Evolutionary conservation across 2,888 invertebrate genomes (phyloP).

Genomic region (Lasius fuliginosus): DNA sequence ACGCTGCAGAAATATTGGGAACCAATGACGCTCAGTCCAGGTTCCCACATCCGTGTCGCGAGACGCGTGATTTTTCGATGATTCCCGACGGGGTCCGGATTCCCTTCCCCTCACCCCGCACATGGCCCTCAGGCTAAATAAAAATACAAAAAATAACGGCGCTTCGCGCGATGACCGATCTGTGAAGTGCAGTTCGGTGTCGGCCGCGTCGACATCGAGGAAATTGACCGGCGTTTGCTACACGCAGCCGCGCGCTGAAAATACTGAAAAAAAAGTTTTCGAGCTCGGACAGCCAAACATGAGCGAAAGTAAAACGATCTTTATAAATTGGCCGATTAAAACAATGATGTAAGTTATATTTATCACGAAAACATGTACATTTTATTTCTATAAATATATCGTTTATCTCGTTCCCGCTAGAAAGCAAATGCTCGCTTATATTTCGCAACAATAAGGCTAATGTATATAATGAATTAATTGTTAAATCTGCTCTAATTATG

Average conservation of each 20-base stretch:
- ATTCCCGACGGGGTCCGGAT: conserved; percentile 64
- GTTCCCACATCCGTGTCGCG: conserved; percentile 39
- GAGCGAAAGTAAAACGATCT: conserved; percentile 51
- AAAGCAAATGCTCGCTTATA: background rate
- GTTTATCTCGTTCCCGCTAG: background rate
- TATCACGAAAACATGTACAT: background rate
- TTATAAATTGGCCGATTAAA: conserved; percentile 51
- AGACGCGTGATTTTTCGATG: conserved; percentile 66
- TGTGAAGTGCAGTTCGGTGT: conserved; percentile 80
- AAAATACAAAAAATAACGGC: conserved; percentile 60
- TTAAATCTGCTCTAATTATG: background rate
- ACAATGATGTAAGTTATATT: conserved; percentile 36
- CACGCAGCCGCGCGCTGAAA: conserved; percentile 62
- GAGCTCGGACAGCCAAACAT: conserved; percentile 31
- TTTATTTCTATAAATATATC: conserved; percentile 37
- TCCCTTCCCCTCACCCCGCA: background rate
- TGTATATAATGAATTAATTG: background rate
- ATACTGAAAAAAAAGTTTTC: conserved; percentile 45
- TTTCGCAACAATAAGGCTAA: background rate
- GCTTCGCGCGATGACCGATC: conserved; percentile 74
- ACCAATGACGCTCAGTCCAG: conserved; percentile 61
- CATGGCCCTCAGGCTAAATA: conserved; percentile 37
- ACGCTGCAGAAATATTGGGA: conserved; percentile 75
- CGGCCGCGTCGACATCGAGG: conserved; percentile 70
- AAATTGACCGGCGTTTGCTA: conserved; percentile 71